Percentiles rank a stretch among this genome's conserved stretches.
Conservation (phyloP, 2,797 vertebrate genomes). For the Phylloscopus collybita region DNA sequence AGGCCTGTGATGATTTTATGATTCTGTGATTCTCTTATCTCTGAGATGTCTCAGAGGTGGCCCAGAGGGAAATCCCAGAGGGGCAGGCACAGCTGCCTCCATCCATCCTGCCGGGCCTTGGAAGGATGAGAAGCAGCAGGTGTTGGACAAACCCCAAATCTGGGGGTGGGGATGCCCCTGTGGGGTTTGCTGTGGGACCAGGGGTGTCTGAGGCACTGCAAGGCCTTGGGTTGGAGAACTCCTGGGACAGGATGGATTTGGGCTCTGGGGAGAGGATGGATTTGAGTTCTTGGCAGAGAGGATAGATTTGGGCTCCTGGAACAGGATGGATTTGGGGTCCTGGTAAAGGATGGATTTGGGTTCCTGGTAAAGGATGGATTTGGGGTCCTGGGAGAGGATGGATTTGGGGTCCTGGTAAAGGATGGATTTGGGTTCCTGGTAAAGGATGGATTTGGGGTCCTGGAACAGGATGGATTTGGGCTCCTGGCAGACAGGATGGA, state of each 20-base stretch:
- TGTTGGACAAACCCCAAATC: not conserved
- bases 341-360: not conserved
- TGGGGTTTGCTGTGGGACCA: not conserved
- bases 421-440: not conserved
- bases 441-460: too few relatives aligned
- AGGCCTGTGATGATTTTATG: not conserved
- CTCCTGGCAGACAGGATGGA: not conserved
- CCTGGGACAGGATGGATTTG: not conserved
- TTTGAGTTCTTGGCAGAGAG: not conserved
- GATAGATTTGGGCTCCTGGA: accelerated
- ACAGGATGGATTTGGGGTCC: not conserved
- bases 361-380: not conserved
- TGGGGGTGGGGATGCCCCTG: accelerated
- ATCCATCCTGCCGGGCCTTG: not conserved
- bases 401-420: too few relatives aligned
- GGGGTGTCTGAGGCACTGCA: not conserved
- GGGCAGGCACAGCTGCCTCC: not conserved
- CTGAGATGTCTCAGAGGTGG: not conserved
- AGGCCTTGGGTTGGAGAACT: not conserved
- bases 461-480: not conserved
- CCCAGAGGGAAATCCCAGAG: not conserved
- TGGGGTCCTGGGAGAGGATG: not conserved
- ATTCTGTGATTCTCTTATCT: not conserved
- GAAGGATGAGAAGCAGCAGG: not conserved
- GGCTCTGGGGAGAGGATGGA: not conserved